Conservation (phyloP, 1,140 invertebrate genomes). For the Agrypnia vestita region DNA sequence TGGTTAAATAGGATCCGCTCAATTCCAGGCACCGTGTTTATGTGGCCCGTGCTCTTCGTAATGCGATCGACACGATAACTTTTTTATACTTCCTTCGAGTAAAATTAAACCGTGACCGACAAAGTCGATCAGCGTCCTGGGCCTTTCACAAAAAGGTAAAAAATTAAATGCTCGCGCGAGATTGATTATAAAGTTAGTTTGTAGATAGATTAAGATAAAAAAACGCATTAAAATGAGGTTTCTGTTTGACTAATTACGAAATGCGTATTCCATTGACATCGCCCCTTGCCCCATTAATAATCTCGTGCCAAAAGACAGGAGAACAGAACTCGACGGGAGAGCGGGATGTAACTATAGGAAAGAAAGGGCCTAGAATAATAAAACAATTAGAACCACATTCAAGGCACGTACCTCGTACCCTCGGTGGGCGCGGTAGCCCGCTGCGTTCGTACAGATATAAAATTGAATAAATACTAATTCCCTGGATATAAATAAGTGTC, state of each 20-base stretch:
- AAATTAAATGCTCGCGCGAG: no score
- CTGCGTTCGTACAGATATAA: neutral
- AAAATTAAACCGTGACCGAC: no score
- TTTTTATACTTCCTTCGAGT: no score
- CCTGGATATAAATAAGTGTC: no score
- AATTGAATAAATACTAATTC: neutral
- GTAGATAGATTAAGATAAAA: no score
- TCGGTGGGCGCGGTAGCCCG: conserved; percentile 3
- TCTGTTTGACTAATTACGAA: neutral
- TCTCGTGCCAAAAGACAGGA: conserved; percentile 14
- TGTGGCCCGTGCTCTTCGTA: neutral
- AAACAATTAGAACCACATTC: conserved; percentile 54
- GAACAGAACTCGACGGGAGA: conserved; percentile 1
- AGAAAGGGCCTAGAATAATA: conserved; percentile 50
- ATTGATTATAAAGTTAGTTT: no score
- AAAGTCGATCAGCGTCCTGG: no score
- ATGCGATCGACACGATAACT: neutral
- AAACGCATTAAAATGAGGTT: no score
- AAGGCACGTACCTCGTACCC: conserved; percentile 34
- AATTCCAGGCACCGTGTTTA: neutral
- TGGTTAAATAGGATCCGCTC: conserved; percentile 27
- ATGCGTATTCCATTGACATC: conserved; percentile 9
- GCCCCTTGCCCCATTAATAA: conserved; percentile 23
- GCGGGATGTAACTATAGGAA: neutral
- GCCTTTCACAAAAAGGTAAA: no score